Percentiles rank a stretch among this genome's conserved stretches.
Conservation (phyloP, 1,140 invertebrate genomes). For the Scaptomyza montana region DNA sequence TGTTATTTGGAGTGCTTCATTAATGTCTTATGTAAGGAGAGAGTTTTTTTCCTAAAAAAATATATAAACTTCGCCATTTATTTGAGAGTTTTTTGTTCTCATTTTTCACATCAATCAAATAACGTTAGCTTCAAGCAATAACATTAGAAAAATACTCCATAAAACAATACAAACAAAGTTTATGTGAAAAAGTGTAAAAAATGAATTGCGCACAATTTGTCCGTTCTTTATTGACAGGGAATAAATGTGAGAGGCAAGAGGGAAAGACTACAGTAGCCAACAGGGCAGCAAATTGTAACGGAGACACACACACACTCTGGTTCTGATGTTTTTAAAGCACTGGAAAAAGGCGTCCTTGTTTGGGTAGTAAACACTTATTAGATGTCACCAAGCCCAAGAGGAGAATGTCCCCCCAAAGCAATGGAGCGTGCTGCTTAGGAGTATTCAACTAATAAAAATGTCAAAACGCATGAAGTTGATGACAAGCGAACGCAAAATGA, state of each 20-base stretch:
- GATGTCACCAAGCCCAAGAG: conserved; percentile 54
- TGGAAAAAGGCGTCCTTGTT: conserved; percentile 45
- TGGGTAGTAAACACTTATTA: conserved; percentile 77
- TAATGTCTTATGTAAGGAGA: too few relatives aligned
- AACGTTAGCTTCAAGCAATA: conserved; percentile 4
- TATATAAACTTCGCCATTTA: too few relatives aligned
- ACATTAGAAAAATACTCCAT: conserved; percentile 4
- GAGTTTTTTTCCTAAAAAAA: too few relatives aligned
- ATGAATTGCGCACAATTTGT: conserved; percentile 53
- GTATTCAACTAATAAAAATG: conserved; percentile 82
- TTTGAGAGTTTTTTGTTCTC: background rate
- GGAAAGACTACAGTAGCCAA: conserved; percentile 10
- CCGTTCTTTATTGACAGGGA: conserved; percentile 62
- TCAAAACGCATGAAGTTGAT: conserved; percentile 81
- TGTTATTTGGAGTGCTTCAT: too few relatives aligned
- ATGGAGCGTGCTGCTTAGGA: conserved; percentile 74
- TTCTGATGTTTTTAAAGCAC: conserved; percentile 63
- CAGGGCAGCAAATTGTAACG: conserved; percentile 50
- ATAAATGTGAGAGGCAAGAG: conserved; percentile 17
- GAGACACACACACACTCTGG: conserved; percentile 36
- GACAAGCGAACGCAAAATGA: conserved; percentile 76
- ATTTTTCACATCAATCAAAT: conserved; percentile 18
- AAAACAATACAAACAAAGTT: conserved; percentile 17
- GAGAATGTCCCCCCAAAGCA: background rate
- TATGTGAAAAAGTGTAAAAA: conserved; percentile 15